phyloP scores from a whole-genome alignment of 2,113 vertebrate genomes.

The Columba livia region DNA sequence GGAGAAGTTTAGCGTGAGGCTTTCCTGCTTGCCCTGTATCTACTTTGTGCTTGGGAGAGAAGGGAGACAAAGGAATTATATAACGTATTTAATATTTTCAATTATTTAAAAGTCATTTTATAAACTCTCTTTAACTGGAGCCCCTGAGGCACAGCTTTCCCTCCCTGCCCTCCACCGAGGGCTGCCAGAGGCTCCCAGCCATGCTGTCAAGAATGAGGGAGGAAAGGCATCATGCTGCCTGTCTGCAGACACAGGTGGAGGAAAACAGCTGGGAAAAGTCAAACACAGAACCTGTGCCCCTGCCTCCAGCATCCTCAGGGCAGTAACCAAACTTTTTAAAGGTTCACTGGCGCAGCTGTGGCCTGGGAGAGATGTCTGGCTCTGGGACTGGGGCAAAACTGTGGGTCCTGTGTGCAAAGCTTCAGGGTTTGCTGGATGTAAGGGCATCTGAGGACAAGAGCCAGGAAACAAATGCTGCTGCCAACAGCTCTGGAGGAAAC shows the following conservation, averaged over 20 bases:
- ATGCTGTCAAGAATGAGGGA: not conserved
- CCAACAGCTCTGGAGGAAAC: not conserved
- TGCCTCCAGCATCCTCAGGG: not conserved
- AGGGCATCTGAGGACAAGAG: not conserved
- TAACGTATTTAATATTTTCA: not conserved
- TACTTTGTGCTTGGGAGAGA: not conserved
- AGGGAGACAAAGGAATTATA: not conserved
- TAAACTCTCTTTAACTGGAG: accelerated
- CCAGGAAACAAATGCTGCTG: not conserved
- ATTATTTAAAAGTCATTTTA: not conserved
- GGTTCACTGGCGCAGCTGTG: not conserved
- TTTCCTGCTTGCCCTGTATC: not conserved
- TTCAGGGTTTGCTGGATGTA: not conserved
- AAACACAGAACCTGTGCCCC: not conserved
- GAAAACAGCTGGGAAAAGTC: not conserved
- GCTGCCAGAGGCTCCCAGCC: not conserved
- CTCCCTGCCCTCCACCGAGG: not conserved
- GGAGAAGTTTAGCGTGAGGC: not conserved
- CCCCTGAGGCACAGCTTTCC: accelerated
- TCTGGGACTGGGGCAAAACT: not conserved
- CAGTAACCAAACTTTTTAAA: not conserved
- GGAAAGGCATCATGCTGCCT: not conserved
- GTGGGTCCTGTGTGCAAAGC: not conserved
- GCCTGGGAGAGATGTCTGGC: not conserved
- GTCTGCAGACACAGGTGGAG: accelerated